phyloP scores from a whole-genome alignment of 2,797 vertebrate genomes.

The Intellagama lesueurii region DNA sequence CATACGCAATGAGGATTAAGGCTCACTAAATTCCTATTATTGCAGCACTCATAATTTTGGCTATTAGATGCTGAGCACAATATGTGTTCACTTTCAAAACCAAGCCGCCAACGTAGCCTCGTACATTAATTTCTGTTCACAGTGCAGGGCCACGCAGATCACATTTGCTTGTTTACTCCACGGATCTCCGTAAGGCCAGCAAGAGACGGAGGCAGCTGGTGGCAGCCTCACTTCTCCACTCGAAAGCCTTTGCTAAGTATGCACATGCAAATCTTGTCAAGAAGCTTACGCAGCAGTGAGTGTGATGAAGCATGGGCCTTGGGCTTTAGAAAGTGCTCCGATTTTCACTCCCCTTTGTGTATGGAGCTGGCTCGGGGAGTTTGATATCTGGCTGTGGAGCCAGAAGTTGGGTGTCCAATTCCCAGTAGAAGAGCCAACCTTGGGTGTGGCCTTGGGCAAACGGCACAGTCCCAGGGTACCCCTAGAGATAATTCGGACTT shows the following conservation, averaged over 20 bases:
- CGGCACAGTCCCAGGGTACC: too few relatives aligned
- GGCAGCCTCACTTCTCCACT: not conserved
- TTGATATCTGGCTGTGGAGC: too few relatives aligned
- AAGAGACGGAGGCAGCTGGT: not conserved
- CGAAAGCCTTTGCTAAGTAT: not conserved
- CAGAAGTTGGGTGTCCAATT: too few relatives aligned
- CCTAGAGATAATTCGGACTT: too few relatives aligned
- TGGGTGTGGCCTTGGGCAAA: too few relatives aligned
- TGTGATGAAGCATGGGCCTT: not conserved
- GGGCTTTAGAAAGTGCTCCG: not conserved
- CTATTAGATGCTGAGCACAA: constrained; percentile 59
- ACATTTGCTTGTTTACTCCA: constrained; percentile 36
- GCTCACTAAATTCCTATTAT: constrained; percentile 47
- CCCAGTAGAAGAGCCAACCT: too few relatives aligned
- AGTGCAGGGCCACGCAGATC: not conserved
- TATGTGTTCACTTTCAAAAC: constrained; percentile 58
- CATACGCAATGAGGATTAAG: constrained; percentile 35
- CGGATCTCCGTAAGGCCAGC: not conserved
- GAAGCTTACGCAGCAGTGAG: not conserved
- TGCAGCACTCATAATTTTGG: constrained; percentile 51
- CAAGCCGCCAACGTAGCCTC: constrained; percentile 46
- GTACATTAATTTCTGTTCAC: constrained; percentile 57
- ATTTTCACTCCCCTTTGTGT: not conserved
- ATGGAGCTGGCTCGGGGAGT: not conserved
- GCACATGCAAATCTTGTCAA: not conserved